A percentile compares a stretch with the other conserved stretches of the same genome.
Conservation (phyloP, 2,888 invertebrate genomes). For the Miltochrista miniata region DNA sequence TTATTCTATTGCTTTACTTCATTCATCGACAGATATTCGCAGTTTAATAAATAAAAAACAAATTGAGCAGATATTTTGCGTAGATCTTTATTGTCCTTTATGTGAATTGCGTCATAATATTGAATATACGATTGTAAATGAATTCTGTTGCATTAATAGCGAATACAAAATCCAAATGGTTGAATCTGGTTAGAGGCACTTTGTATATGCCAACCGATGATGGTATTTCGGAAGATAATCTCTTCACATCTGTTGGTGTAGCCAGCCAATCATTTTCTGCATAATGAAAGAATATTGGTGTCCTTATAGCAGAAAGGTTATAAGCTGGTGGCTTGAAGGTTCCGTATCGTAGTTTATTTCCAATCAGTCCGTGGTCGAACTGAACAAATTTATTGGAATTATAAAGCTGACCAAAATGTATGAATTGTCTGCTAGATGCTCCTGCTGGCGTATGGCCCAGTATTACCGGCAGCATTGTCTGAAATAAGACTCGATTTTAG, state of each 20-base stretch:
- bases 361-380: slow-evolving; percentile 74
- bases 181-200: slow-evolving; percentile 73
- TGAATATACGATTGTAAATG: slow-evolving; percentile 80
- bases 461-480: slow-evolving; percentile 80
- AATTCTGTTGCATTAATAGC: slow-evolving; percentile 82
- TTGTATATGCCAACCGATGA: slow-evolving; percentile 72
- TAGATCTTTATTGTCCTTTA: slow-evolving; percentile 18
- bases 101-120: slow-evolving; percentile 68
- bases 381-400: slow-evolving; percentile 73
- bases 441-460: slow-evolving; percentile 80
- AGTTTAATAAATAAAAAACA: too few relatives aligned
- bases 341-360: slow-evolving; percentile 74
- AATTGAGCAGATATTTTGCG: too few relatives aligned
- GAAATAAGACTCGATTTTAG: slow-evolving; percentile 20
- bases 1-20: too few relatives aligned
- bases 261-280: slow-evolving; percentile 80
- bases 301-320: slow-evolving; percentile 66
- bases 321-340: slow-evolving; percentile 77
- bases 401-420: slow-evolving; percentile 78
- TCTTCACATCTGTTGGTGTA: slow-evolving; percentile 69
- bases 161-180: slow-evolving; percentile 84
- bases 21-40: too few relatives aligned
- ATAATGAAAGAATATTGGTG: slow-evolving; percentile 79
- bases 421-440: slow-evolving; percentile 73
- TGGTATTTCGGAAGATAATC: slow-evolving; percentile 63